Base-by-base conservation (phyloP, 2,888 invertebrate genomes). In the Arrhopalites spinosus region DNA sequence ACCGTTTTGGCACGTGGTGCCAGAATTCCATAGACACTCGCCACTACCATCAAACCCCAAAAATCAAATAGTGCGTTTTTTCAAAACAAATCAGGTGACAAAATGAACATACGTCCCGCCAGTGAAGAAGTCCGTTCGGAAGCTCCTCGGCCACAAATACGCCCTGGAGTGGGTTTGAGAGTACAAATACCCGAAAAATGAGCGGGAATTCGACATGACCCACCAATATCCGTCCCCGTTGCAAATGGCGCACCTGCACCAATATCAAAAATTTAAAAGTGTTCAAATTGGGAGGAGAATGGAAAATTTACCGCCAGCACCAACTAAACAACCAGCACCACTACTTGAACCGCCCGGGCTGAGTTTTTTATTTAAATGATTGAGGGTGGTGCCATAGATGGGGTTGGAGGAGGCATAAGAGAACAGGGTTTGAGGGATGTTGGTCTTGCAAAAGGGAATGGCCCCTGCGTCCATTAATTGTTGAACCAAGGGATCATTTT, bases 121-220 rank as follows among this genome's bases (percentile, higher is more conserved):
- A 29, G 56, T 30, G 64, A 45, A 2, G 53, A 61, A 1, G 75
- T 47, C 36, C 67, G 68, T 11, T 61, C 74, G 13, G 36, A 47
- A 17, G 74, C 25, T 2, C 80, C 80, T 30, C 67, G 25, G 1
- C 81, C 83, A 83, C 85, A 84, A 5, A 86, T 59, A 72, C 86
- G 83, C 64, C 83, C 83, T 3, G 70, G 43, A 2, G 86, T 86
- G 8, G 86, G 85, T 77, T 87, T 87, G 13, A 88, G 78, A 7
- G 86, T 85, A 75, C 83, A 85, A 25, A 85, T 83, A 0, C 88
- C 88, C 84, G 86, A 86, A 80, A 86, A 85, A 77, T 85, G 83
- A 25, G 86, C 84, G 0, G 88, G 88, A 61, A 87, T 85, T 17
- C 88, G 83, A 27, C 87, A 84, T 72, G 87, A 87, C 47, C 87